phyloP scores from a whole-genome alignment of 2,888 invertebrate genomes.

The Darwinula stevensoni region DNA sequence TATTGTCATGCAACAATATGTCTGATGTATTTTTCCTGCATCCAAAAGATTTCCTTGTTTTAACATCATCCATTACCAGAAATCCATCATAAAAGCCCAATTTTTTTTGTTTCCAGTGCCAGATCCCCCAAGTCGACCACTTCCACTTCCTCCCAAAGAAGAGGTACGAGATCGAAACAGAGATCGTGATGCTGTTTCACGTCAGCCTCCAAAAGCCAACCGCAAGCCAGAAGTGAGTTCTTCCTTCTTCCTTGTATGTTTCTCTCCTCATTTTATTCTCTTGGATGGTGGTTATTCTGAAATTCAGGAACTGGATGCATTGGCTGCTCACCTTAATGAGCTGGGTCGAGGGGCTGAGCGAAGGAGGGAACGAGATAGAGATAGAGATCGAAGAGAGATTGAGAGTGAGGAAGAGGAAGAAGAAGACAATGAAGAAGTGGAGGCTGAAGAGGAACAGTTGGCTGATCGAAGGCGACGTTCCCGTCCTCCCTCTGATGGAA shows the following conservation, averaged over 20 bases:
- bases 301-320: conserved; percentile 70
- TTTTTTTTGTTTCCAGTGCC: conserved; percentile 29
- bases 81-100: too few species aligned
- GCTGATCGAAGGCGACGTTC: not conserved
- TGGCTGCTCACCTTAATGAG: conserved; percentile 85
- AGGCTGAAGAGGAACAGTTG: conserved; percentile 11
- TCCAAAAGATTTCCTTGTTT: too few species aligned
- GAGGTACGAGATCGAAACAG: conserved; percentile 7
- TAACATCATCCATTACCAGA: too few species aligned
- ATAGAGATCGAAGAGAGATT: conserved; percentile 18
- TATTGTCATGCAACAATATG: too few species aligned
- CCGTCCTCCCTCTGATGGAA: conserved; percentile 51
- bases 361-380: conserved; percentile 6
- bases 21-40: too few species aligned
- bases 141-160: conserved; percentile 40
- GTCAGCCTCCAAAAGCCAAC: too few species aligned
- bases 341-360: conserved; percentile 23
- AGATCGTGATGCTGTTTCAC: too few species aligned
- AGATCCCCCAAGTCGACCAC: conserved; percentile 52
- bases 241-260: too few species aligned
- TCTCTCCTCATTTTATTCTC: too few species aligned
- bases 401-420: conserved; percentile 47
- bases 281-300: too few species aligned
- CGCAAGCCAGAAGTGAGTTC: too few species aligned
- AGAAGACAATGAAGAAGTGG: conserved; percentile 10